phyloP scores from a whole-genome alignment of 2,797 vertebrate species.

The Oreonectes daqikongensis region DNA sequence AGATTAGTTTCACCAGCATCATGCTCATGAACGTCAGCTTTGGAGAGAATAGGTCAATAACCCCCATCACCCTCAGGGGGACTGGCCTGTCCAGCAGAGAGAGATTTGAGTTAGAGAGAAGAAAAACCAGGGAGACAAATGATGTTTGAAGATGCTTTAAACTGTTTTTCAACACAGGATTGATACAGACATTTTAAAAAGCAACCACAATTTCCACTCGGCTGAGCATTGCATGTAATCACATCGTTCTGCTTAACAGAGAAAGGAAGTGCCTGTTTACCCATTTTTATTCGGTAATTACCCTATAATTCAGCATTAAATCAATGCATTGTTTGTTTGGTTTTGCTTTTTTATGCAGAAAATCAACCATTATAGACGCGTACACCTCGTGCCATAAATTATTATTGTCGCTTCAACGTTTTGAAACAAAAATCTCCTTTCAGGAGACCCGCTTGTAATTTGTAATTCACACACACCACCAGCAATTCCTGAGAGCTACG shows the following conservation, averaged over 20 bases:
- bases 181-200: constrained; percentile 47
- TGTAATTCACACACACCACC: constrained; percentile 16
- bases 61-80: constrained; percentile 37
- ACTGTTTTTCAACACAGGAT: constrained; percentile 50
- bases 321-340: constrained; percentile 49
- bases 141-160: constrained; percentile 38
- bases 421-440: not conserved
- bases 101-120: constrained; percentile 15
- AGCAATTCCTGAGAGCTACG: constrained; percentile 1
- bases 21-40: constrained; percentile 35
- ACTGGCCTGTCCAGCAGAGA: constrained; percentile 37
- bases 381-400: not conserved
- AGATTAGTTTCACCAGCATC: constrained; percentile 44
- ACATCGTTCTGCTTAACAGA: constrained; percentile 53
- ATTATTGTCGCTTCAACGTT: not conserved
- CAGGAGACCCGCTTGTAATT: constrained; percentile 5
- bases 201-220: constrained; percentile 42
- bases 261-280: constrained; percentile 46
- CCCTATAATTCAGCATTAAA: constrained; percentile 50
- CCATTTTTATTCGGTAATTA: constrained; percentile 45
- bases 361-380: not conserved
- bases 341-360: constrained; percentile 8
- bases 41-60: constrained; percentile 50
- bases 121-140: constrained; percentile 8
- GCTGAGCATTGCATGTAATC: constrained; percentile 51